A percentile compares a stretch with the other conserved stretches of the same genome.
Evolutionary conservation across 2,888 invertebrate genomes (phyloP).

Genomic region (Heliconius hortense): DNA sequence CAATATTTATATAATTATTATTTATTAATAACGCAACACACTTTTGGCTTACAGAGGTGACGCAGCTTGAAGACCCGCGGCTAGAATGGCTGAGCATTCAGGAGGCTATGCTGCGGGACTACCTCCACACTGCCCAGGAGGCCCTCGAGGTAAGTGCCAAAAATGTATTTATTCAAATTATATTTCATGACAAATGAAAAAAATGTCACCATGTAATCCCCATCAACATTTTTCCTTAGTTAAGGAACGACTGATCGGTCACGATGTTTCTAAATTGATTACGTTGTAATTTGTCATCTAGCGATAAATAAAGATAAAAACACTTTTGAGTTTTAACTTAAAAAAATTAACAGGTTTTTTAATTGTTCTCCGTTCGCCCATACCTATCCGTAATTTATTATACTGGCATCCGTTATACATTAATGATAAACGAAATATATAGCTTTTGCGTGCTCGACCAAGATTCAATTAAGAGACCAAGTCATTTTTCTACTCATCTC

Average conservation of each 20-base stretch:
- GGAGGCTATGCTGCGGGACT: slow-evolving; percentile 98
- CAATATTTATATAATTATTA: too few species aligned
- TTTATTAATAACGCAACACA: neutral
- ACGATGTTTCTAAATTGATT: neutral
- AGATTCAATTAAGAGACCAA: slow-evolving; percentile 32
- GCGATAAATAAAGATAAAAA: neutral
- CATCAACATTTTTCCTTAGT: neutral
- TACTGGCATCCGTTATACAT: slow-evolving; percentile 31
- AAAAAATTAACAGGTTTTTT: slow-evolving; percentile 1
- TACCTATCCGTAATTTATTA: slow-evolving; percentile 33
- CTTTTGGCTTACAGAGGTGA: slow-evolving; percentile 86
- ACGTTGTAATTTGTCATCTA: neutral
- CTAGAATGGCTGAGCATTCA: slow-evolving; percentile 98
- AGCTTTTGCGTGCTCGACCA: slow-evolving; percentile 26
- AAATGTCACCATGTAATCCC: neutral
- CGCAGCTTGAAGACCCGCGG: slow-evolving; percentile 97
- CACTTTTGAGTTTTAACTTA: neutral
- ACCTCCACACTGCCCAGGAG: slow-evolving; percentile 97
- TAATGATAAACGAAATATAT: slow-evolving; percentile 40
- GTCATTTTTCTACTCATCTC: slow-evolving; percentile 36
- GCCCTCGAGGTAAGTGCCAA: slow-evolving; percentile 90
- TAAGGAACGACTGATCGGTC: neutral
- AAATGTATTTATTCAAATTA: neutral
- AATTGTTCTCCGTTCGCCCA: slow-evolving; percentile 9
- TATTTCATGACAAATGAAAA: neutral